Percentiles rank a stretch among this genome's conserved stretches.
Evolutionary conservation across 2,797 vertebrate species (phyloP).

Genomic region (Euthynnus affinis): DNA sequence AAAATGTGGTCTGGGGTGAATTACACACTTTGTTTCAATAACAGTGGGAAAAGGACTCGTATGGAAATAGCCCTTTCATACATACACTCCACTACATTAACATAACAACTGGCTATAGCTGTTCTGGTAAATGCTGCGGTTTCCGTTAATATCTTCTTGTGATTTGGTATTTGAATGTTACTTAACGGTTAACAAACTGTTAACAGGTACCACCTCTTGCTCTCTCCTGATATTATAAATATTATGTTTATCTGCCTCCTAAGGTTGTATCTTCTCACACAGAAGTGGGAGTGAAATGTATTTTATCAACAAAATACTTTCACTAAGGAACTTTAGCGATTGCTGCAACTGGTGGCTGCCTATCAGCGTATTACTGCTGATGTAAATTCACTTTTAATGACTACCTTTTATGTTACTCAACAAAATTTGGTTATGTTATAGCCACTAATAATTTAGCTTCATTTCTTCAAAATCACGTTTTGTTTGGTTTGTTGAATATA

Average conservation of each 20-base stretch:
- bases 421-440: neutral
- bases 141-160: neutral
- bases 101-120: constrained; percentile 2
- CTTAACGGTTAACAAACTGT: neutral
- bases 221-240: neutral
- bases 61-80: constrained; percentile 2
- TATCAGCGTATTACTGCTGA: neutral
- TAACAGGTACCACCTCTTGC: too few species aligned
- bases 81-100: neutral
- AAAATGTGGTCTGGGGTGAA: too few species aligned
- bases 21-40: too few species aligned
- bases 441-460: neutral
- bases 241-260: neutral
- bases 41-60: constrained; percentile 2
- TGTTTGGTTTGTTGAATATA: constrained; percentile 14
- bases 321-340: neutral
- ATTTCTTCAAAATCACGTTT: neutral
- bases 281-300: neutral
- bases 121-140: constrained; percentile 3
- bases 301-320: too few species aligned
- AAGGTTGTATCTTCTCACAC: neutral
- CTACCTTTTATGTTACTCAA: neutral
- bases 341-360: neutral
- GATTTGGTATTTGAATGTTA: neutral
- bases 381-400: neutral